phyloP scores from a whole-genome alignment of 2,797 vertebrate species.

The Sebastes taczanowskii region DNA sequence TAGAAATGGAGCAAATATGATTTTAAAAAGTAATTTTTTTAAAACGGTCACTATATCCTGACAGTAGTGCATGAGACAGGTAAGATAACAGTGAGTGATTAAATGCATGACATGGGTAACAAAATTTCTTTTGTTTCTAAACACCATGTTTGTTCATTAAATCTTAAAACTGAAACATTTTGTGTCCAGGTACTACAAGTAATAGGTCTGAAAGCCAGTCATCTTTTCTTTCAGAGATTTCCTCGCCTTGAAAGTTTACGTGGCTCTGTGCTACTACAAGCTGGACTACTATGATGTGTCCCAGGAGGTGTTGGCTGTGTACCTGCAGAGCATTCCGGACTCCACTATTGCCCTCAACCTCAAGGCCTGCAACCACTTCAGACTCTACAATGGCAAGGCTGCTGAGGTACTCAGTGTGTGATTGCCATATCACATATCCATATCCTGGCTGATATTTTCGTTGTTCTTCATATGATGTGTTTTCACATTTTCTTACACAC shows the following conservation, averaged over 20 bases:
- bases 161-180: neutral
- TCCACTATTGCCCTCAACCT: constrained; percentile 98
- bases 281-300: constrained; percentile 98
- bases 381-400: constrained; percentile 95
- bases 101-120: neutral
- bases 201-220: neutral
- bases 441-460: neutral
- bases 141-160: neutral
- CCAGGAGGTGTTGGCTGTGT: constrained; percentile 95
- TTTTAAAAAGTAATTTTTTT: too few species aligned
- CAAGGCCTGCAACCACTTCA: constrained; percentile 97
- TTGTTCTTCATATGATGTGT: neutral
- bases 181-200: neutral
- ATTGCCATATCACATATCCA: too few species aligned
- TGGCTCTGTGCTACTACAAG: constrained; percentile 98
- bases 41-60: too few species aligned
- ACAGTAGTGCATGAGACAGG: too few species aligned
- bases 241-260: constrained; percentile 96
- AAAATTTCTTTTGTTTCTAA: neutral
- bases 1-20: too few species aligned
- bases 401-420: constrained; percentile 87
- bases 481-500: neutral
- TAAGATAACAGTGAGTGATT: neutral
- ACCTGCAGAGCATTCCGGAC: constrained; percentile 95
- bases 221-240: constrained; percentile 85